Base-by-base conservation (phyloP, 2,113 vertebrate genomes). In the Callopanchax toddi region DNA sequence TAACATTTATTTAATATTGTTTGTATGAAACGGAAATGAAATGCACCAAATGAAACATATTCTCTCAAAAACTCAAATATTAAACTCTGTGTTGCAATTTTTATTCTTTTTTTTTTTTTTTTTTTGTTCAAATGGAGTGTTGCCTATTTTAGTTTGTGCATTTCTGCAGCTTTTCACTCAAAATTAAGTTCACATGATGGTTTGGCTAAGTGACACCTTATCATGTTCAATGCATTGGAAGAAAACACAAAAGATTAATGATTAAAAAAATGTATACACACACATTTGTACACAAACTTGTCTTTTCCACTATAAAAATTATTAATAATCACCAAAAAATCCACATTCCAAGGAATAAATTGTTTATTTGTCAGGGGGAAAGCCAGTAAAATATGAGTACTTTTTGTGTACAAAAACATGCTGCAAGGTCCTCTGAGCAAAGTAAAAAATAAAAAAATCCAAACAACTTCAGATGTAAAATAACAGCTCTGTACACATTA, bases 391-490 rank as follows among this genome's bases (percentile, higher is more conserved):
- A 77, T 17, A 76, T 43, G 36, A 23, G 45, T 40, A 11, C 29
- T 20, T 20, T 42, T 43, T 22, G 16, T 17, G 15, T 1, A 36
- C 23, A 55, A 15, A 76, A 66, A 50, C 45, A 48, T 71, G 67
- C 70, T 79, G 12, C 39, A 52, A 73, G 46, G 52, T 58, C 73
- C 45, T 67, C 6, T 10, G 63, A 44, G 8, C 51, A 45, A 54
- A 21, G 54, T 55, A 48, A 76, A 57, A 72, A 57, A 79, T 56
- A 74, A 61, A 72, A 65, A 79, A 76, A 79, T 71, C 83, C 72
- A 86, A 87, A 81, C 67, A 82, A 50, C 58, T 75, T 68, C 60
- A 78, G 62, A 71, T 73, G 75, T 82, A 74, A 82, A 72, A 86
- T 76, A 86, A 74, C 59, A 57, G 48, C 65, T 69, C 61, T 1